Evolutionary conservation across 2,888 invertebrate genomes (phyloP).

Genomic region (Pseudococcus viburni): DNA sequence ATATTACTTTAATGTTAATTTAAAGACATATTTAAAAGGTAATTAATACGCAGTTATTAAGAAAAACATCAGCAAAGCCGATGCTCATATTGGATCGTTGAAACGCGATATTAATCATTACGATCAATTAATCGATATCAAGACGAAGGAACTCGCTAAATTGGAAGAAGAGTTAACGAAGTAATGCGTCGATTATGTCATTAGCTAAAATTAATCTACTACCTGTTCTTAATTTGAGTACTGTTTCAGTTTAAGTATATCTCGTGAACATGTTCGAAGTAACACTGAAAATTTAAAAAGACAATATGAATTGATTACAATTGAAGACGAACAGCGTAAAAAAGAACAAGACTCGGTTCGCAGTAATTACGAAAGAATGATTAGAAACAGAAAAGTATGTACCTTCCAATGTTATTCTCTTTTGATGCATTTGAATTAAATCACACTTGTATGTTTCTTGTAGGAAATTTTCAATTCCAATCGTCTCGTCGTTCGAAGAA

Average conservation of each 20-base stretch:
- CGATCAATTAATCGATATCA: not conserved
- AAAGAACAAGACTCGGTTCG: conserved; percentile 19
- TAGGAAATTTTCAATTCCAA: conserved; percentile 47
- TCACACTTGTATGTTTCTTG: not conserved
- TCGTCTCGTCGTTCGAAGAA: conserved; percentile 29
- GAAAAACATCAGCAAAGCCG: conserved; percentile 28
- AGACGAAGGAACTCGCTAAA: conserved; percentile 12
- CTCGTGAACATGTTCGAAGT: conserved; percentile 2
- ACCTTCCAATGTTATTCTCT: not conserved
- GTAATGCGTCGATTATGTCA: not conserved
- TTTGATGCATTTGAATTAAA: not conserved
- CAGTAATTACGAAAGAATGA: conserved; percentile 25
- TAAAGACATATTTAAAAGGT: not conserved
- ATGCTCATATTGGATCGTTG: not conserved
- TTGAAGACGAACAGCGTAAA: conserved; percentile 27
- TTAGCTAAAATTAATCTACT: too few relatives aligned
- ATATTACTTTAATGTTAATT: not conserved
- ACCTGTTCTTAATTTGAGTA: not conserved
- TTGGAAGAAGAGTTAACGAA: conserved; percentile 10
- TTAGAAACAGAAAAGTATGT: not conserved
- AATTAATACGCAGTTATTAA: conserved; percentile 9
- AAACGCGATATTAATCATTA: conserved; percentile 18
- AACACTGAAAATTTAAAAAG: conserved; percentile 33
- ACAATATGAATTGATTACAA: conserved; percentile 31
- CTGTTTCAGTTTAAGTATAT: conserved; percentile 2